These are phyloP conservation scores for Pandemis cinnamomeana DNA, from an alignment of 2,888 invertebrate genomes.

Conservation along the genomic window DNA sequence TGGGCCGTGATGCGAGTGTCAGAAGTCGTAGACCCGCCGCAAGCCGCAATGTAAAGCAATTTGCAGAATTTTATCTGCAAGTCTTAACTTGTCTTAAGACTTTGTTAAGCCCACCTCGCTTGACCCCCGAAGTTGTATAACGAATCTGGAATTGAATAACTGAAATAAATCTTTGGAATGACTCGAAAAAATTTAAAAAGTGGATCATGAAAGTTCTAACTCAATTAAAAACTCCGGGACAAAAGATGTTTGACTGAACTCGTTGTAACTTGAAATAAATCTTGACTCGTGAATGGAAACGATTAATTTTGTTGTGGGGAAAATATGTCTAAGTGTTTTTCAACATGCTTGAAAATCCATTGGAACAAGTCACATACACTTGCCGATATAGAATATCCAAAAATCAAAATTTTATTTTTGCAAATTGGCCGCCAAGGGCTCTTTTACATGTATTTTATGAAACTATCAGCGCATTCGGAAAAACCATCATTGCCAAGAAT, in stretches of 20 bases:
- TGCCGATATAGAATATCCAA: too few relatives aligned
- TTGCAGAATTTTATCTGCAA: background rate
- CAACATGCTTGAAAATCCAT: background rate
- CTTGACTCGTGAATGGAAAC: background rate
- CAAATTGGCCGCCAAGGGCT: too few relatives aligned
- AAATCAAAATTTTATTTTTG: too few relatives aligned
- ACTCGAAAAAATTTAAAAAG: conserved; percentile 1
- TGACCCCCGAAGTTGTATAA: background rate
- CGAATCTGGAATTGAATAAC: conserved; percentile 7
- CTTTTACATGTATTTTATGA: too few relatives aligned
- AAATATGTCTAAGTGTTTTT: background rate
- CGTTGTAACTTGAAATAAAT: conserved; percentile 13
- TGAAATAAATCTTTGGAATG: background rate
- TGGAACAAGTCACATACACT: too few relatives aligned
- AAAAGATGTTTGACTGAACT: conserved; percentile 9
- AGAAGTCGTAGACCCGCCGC: too few relatives aligned
- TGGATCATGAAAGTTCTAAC: conserved; percentile 1
- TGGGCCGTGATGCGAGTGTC: too few relatives aligned
- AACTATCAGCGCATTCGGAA: too few relatives aligned
- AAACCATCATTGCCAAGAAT: too few relatives aligned
- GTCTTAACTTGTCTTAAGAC: background rate
- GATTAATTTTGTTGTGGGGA: background rate
- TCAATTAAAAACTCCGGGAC: conserved; percentile 5
- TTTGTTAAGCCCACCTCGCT: background rate
- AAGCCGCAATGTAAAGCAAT: too few relatives aligned